Conservation (phyloP, 2,888 invertebrate species). For the Drosophila longiperda region DNA sequence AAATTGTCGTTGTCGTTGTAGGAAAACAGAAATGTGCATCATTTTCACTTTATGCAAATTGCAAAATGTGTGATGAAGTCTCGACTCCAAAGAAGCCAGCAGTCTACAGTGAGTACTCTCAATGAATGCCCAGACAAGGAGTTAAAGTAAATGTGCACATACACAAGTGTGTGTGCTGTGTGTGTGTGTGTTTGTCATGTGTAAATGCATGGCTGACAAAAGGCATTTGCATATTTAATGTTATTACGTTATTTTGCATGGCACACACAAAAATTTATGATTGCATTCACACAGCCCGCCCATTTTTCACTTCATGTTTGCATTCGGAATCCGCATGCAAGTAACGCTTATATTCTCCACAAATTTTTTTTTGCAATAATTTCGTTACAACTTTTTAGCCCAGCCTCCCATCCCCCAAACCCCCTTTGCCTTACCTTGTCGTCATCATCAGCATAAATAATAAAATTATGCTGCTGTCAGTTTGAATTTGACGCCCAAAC, state of each 20-base stretch:
- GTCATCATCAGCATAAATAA: conserved; percentile 76
- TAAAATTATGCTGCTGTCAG: conserved; percentile 77
- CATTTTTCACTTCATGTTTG: conserved; percentile 14
- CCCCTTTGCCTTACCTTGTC: conserved; percentile 27
- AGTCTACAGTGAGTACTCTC: conserved; percentile 34
- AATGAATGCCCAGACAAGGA: conserved; percentile 27
- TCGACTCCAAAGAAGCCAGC: conserved; percentile 41
- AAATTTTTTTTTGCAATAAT: conserved; percentile 76
- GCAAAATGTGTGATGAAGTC: conserved; percentile 74
- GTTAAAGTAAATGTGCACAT: conserved; percentile 18
- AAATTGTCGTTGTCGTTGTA: conserved; percentile 63
- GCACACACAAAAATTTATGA: conserved; percentile 78
- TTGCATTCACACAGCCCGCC: conserved; percentile 57
- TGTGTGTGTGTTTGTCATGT: conserved; percentile 55
- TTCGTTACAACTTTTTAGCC: conserved; percentile 70
- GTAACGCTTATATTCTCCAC: conserved; percentile 52
- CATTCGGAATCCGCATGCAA: conserved; percentile 51
- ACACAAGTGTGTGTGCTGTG: conserved; percentile 9
- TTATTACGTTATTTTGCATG: conserved; percentile 79
- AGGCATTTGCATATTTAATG: conserved; percentile 81
- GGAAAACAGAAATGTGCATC: conserved; percentile 78
- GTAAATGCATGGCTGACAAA: conserved; percentile 78
- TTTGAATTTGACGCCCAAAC: conserved; percentile 72
- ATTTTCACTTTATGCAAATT: conserved; percentile 80
- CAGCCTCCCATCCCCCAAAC: not conserved